phyloP scores from a whole-genome alignment of 2,113 vertebrate genomes.

The Rhodinocichla rosea region DNA sequence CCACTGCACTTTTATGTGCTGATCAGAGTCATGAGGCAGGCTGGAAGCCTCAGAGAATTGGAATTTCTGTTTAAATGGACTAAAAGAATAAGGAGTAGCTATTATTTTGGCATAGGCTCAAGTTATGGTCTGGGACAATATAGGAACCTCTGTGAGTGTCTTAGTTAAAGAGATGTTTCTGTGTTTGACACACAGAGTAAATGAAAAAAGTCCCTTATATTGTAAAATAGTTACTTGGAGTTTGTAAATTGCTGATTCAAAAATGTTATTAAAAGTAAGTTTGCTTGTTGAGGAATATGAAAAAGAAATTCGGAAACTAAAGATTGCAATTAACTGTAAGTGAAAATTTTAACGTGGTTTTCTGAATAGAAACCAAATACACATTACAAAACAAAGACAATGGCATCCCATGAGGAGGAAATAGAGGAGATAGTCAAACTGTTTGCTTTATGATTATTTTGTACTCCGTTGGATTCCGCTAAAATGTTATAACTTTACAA shows the following conservation, averaged over 20 bases:
- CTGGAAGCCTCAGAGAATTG: neutral
- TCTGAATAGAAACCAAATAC: neutral
- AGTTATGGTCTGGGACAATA: neutral
- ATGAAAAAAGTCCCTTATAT: neutral
- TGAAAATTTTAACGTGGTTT: neutral
- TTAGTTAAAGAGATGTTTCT: neutral
- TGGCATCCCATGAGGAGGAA: neutral
- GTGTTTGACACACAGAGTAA: neutral
- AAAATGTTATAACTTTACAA: neutral
- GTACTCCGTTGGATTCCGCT: neutral
- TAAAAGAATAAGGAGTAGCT: neutral
- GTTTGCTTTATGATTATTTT: conserved; percentile 3
- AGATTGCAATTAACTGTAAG: neutral
- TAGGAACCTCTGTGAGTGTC: neutral
- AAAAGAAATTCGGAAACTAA: neutral
- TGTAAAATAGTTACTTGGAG: neutral
- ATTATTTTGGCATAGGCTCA: neutral
- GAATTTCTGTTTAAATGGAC: neutral
- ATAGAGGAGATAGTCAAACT: conserved; percentile 7
- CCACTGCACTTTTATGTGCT: neutral
- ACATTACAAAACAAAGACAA: neutral
- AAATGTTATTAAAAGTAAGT: neutral
- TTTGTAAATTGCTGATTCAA: neutral
- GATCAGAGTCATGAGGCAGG: neutral
- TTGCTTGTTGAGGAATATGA: neutral